Evolutionary conservation across 2,113 vertebrate species (phyloP), one percentile per base, ranked within the genome.

Genomic region (Aegotheles bennettii): DNA sequence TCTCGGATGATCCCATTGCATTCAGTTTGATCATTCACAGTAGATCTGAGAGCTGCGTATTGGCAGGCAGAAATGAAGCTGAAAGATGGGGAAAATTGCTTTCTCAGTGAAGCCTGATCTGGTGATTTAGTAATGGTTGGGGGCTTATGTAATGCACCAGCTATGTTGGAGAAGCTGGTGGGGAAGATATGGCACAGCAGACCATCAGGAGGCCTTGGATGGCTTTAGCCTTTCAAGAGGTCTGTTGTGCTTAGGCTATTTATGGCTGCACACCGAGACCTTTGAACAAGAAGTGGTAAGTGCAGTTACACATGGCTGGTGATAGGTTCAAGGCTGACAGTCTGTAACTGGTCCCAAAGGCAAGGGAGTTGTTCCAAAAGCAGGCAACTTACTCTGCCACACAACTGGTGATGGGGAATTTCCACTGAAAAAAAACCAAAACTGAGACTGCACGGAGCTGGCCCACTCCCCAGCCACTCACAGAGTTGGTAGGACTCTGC

Each of bases 281-380:
- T 94, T 96, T 96, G 95, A 83, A 80, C 92, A 69, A 91, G 88
- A 71, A 90, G 65, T 12, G 28, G 53, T 88, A 83, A 85, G 71
- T 48, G 54, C 82, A 76, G 43, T 84, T 84, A 73, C 82, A 93
- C 79, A 40, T 36, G 67, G 71, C 36, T 57, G 26, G 59, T 38
- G 85, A 61, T 85, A 71, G 92, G 70, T 87, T 95, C 92, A 93
- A 94, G 90, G 82, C 67, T 83, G 81, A 59, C 38, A 28, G 48
- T 59, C 65, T 82, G 51, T 71, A 75, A 43, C 81, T 64, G 70
- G 48, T 92, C 85, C 94, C 83, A 88, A 76, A 95, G 57, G 75
- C 88, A 93, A 94, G 85, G 75, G 63, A 90, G n/a, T 16, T 70
- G 40, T 86, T 96, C 83, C 94, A 96, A 86, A 75, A 80, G 57